These are phyloP conservation scores for Probosciger aterrimus DNA, from an alignment of 2,113 vertebrate species.

Conservation along the genomic window DNA sequence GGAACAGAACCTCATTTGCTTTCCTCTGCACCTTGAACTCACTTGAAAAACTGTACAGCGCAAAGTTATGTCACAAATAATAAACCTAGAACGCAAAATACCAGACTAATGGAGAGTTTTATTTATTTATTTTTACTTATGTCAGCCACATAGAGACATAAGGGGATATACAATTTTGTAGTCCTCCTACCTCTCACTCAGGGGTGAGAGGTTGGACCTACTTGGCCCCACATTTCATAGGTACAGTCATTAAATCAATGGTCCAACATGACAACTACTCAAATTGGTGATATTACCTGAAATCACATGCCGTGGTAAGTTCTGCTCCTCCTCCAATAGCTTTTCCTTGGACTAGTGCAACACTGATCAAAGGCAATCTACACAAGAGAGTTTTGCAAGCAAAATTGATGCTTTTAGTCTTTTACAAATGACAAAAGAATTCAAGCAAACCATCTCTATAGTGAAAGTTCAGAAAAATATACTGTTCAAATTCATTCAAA, in stretches of 20 bases:
- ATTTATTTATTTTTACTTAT: not conserved
- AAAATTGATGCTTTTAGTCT: not conserved
- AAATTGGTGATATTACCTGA: conserved; percentile 78
- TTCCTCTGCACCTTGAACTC: not conserved
- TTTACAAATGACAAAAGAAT: not conserved
- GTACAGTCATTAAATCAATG: not conserved
- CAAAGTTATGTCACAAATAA: not conserved
- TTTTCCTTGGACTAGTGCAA: conserved; percentile 89
- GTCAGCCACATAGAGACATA: not conserved
- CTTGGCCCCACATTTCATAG: not conserved
- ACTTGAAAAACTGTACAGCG: not conserved
- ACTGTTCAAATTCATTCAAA: not conserved
- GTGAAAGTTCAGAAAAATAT: not conserved
- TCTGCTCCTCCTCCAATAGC: conserved; percentile 94
- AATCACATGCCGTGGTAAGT: conserved; percentile 92
- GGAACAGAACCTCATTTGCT: not conserved
- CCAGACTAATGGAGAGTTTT: not conserved
- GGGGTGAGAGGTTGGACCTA: not conserved
- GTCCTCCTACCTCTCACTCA: not conserved
- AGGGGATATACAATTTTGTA: not conserved
- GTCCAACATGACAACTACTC: not conserved
- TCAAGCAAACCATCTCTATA: not conserved
- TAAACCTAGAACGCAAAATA: not conserved
- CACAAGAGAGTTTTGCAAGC: not conserved
- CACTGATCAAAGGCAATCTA: conserved; percentile 91